Conservation (phyloP, 2,113 vertebrate species). For the Xiphorhynchus elegans region DNA sequence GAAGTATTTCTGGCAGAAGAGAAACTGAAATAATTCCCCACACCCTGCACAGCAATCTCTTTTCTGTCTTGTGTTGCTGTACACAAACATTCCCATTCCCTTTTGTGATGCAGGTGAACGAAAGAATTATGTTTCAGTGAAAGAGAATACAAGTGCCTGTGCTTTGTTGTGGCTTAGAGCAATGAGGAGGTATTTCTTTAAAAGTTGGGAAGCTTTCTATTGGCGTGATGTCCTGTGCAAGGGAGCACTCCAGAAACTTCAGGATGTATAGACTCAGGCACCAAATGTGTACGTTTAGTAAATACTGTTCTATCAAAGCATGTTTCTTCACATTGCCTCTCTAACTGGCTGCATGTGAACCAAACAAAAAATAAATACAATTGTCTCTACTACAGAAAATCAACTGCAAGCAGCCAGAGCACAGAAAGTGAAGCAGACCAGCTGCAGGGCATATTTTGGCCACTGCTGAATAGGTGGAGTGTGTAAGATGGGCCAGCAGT, state of each 20-base stretch:
- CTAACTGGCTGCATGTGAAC: background rate
- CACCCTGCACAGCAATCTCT: background rate
- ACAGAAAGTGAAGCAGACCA: background rate
- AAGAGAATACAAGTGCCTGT: background rate
- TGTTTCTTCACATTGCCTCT: background rate
- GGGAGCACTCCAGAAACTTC: background rate
- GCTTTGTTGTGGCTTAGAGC: background rate
- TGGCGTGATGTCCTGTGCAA: background rate
- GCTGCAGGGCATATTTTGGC: constrained; percentile 2
- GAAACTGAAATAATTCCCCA: background rate
- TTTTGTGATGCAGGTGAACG: background rate
- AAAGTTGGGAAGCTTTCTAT: background rate
- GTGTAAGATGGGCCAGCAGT: background rate
- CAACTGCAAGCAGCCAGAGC: background rate
- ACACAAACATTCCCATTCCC: background rate
- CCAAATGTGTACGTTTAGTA: background rate
- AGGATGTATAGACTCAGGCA: background rate
- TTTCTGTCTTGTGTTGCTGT: background rate
- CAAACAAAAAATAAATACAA: background rate
- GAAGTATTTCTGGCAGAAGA: background rate
- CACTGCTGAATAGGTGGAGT: background rate
- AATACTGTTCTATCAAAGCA: background rate
- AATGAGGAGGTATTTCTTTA: background rate
- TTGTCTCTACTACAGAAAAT: background rate
- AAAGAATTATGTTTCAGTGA: background rate